Conservation (phyloP, 2,113 vertebrate species). For the Indicator indicator region DNA sequence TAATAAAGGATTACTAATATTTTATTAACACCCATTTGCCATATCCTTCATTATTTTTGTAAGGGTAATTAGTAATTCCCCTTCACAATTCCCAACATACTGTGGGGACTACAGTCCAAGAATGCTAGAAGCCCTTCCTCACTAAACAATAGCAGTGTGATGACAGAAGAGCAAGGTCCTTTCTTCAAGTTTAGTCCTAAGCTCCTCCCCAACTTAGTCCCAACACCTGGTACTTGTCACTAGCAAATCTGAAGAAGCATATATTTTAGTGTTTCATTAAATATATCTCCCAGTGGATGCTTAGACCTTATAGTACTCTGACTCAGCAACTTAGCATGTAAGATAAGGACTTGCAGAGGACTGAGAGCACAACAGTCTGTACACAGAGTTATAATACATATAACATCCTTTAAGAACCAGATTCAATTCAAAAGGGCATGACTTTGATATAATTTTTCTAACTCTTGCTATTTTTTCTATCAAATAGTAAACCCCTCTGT, state of each 20-base stretch:
- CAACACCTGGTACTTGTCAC: background rate
- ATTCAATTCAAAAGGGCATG: background rate
- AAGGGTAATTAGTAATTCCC: no score
- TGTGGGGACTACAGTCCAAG: fast-evolving
- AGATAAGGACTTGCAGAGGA: background rate
- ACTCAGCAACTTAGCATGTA: background rate
- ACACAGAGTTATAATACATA: background rate
- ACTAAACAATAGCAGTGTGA: background rate
- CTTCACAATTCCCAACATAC: no score
- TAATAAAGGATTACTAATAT: no score
- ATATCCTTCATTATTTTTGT: no score
- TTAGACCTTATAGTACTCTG: background rate
- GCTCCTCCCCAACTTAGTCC: background rate
- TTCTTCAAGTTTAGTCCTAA: background rate
- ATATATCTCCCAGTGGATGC: background rate
- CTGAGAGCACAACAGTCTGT: background rate
- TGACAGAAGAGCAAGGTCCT: background rate
- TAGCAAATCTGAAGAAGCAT: background rate
- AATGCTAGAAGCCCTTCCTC: background rate
- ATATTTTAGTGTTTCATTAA: background rate
- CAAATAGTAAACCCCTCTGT: background rate
- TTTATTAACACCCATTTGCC: no score
- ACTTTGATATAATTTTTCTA: background rate
- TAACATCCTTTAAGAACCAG: background rate
- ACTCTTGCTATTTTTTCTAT: background rate